These are phyloP conservation scores for Autographa pulchrina DNA, from an alignment of 2,888 invertebrate species.

Conservation along the genomic window DNA sequence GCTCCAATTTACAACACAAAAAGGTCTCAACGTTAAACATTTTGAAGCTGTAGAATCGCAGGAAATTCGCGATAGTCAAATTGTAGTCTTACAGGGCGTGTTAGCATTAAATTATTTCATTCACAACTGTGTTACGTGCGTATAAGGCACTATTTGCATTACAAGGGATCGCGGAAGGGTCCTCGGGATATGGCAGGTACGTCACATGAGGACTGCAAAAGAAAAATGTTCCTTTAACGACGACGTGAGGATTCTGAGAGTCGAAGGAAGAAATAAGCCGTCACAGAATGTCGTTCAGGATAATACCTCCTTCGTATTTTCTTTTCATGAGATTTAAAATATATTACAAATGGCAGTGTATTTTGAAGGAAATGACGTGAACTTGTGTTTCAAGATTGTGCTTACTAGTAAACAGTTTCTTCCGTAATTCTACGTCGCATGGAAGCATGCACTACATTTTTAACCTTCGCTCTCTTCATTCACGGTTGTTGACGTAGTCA, in stretches of 20 bases:
- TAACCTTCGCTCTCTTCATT: constrained; percentile 64
- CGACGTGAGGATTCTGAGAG: constrained; percentile 85
- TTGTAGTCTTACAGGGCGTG: constrained; percentile 88
- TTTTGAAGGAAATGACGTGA: constrained; percentile 47
- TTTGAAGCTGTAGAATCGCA: constrained; percentile 77
- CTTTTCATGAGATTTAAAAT: constrained; percentile 73
- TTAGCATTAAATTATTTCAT: constrained; percentile 86
- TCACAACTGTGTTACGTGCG: constrained; percentile 84
- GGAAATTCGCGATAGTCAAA: constrained; percentile 90
- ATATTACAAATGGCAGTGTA: constrained; percentile 55
- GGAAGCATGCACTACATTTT: constrained; percentile 57
- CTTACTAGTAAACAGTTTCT: constrained; percentile 1
- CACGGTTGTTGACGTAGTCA: constrained; percentile 70
- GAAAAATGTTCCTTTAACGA: constrained; percentile 89
- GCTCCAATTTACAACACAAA: constrained; percentile 72
- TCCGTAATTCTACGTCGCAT: background rate
- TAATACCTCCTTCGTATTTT: constrained; percentile 84
- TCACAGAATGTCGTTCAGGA: constrained; percentile 88
- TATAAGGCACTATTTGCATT: constrained; percentile 85
- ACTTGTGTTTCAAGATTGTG: constrained; percentile 29
- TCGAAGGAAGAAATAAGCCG: constrained; percentile 87
- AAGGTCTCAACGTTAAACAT: constrained; percentile 73
- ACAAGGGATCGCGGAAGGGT: constrained; percentile 77
- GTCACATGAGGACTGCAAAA: constrained; percentile 87
- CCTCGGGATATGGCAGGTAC: constrained; percentile 83